Evolutionary conservation across 2,797 vertebrate species (phyloP), one percentile per base, ranked within the genome.

Genomic region (Melanotaenia boesemani): DNA sequence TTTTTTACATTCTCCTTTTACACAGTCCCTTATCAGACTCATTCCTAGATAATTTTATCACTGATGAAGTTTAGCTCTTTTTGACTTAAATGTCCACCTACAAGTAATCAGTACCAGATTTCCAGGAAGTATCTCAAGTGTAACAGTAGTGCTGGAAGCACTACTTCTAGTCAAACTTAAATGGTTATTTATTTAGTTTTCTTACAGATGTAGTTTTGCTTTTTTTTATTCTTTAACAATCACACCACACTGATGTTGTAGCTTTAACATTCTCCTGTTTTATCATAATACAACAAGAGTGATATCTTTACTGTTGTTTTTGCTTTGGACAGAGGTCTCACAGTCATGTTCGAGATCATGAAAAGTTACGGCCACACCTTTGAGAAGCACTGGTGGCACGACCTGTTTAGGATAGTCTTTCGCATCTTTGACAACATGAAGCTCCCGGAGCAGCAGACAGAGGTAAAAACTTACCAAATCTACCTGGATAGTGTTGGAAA

Each of bases 291-390:
- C 18, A 50, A 8, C 24, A 2, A 5, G 15, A 13, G 55, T 64
- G 7, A 74, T 26, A 0, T 10, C 9, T 44, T 62, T 78, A 12
- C 22, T 55, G n/a, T 24, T 16, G 1, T 54, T 22, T 54, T 26
- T 26, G 50, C 50, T 54, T 26, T 24, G 22, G 4, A n/a, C 85
- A 99, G 97, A 84, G 97, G 97, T 26, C 95, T 99, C 78, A 99
- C 98, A 0, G 98, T 99, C 81, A 99, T 99, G 98, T 99, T 99
- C 88, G 98, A 99, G 93, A 98, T 99, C 84, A 99, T 99, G 97
- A 99, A 99, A 92, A 98, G 97, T 83, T 99, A 99, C 0, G 98
- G 98, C 7, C 94, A 96, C 82, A 97, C 97, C 20, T 99, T 98
- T 79, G 96, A 98, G 90, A 97, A 97, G 69, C 98, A 99, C 71